A percentile compares a stretch with the other conserved stretches of the same genome.
These are phyloP conservation scores for Talpa occidentalis DNA, from an alignment of 2,113 vertebrate genomes.

Conservation along the genomic window DNA sequence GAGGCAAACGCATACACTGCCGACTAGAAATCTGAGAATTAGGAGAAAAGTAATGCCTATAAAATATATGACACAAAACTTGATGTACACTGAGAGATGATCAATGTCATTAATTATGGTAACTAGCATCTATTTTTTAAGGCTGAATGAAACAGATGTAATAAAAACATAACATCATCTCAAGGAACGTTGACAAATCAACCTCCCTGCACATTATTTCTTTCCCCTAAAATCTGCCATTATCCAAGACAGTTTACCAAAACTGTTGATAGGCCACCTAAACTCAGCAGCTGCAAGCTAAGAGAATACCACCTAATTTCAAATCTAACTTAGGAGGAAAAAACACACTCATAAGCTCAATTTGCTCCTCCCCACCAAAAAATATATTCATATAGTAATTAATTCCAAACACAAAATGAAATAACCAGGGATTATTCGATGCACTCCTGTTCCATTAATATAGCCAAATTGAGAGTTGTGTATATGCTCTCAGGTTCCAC, in stretches of 20 bases:
- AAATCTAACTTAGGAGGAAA: neutral
- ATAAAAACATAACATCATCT: slow-evolving; percentile 28
- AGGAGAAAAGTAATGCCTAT: neutral
- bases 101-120: neutral
- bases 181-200: neutral
- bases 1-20: neutral
- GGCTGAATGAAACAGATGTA: neutral
- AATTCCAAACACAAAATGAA: slow-evolving; percentile 17
- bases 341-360: neutral
- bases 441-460: neutral
- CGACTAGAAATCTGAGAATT: neutral
- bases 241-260: neutral
- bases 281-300: neutral
- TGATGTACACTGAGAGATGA: neutral
- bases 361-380: neutral
- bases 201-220: neutral
- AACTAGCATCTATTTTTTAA: neutral
- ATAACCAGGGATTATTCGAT: neutral
- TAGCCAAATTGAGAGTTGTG: neutral
- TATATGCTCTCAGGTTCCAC: neutral
- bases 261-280: neutral
- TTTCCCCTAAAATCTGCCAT: slow-evolving; percentile 9
- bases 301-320: neutral
- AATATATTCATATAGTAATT: neutral
- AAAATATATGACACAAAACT: neutral